These are phyloP conservation scores for Gnathonemus echidnorhynchus DNA, from an alignment of 2,113 vertebrate genomes.

Conservation along the genomic window DNA sequence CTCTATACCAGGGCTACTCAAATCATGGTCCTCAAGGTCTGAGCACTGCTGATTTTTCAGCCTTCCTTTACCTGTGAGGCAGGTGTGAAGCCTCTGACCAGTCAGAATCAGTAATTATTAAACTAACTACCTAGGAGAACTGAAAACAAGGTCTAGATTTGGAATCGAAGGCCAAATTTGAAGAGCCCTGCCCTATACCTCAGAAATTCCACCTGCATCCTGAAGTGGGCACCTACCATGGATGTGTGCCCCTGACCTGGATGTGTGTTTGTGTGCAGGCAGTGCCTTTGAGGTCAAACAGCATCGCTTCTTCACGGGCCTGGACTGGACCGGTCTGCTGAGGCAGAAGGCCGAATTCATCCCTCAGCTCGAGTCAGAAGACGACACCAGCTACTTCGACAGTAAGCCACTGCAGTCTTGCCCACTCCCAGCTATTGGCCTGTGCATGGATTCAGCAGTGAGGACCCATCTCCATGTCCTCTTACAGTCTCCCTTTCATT, in stretches of 20 bases:
- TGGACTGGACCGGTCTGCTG: constrained; percentile 89
- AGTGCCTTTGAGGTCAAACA: constrained; percentile 84
- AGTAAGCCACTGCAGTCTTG: constrained; percentile 58
- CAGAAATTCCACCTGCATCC: not conserved
- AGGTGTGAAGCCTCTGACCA: too few species aligned
- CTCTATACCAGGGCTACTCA: not conserved
- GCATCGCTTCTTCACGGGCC: constrained; percentile 76
- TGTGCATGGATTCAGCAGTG: too few species aligned
- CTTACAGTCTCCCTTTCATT: not conserved
- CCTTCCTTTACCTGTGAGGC: too few species aligned
- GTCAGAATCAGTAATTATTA: too few species aligned
- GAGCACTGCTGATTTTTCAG: too few species aligned
- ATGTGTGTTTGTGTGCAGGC: constrained; percentile 48
- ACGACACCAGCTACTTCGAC: constrained; percentile 96
- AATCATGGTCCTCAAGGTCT: too few species aligned
- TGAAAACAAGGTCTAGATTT: too few species aligned
- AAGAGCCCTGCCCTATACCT: too few species aligned
- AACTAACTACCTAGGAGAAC: too few species aligned
- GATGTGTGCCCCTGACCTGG: not conserved
- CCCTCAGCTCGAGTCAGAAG: constrained; percentile 86
- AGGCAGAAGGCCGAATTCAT: constrained; percentile 93
- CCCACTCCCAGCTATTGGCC: not conserved
- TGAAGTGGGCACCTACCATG: not conserved
- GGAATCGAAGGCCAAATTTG: too few species aligned
- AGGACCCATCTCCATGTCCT: not conserved